Evolutionary conservation across 2,888 invertebrate genomes (phyloP).

Genomic region (Chloromyia formosa): DNA sequence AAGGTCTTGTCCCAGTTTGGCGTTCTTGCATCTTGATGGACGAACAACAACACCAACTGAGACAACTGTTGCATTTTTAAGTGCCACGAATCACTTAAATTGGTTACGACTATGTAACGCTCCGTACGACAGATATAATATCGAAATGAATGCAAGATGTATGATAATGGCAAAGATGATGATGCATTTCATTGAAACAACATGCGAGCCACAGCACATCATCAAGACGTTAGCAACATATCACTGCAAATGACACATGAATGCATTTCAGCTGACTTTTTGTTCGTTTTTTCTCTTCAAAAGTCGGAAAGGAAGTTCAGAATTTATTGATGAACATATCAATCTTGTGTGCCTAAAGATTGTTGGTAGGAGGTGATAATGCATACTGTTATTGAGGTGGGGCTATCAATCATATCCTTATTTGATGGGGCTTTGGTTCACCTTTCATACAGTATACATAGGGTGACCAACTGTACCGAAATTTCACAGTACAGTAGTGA

Average conservation of each 20-base stretch:
- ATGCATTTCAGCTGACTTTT: neutral
- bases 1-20: neutral
- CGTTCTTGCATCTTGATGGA: neutral
- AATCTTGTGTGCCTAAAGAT: too few species aligned
- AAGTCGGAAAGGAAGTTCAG: neutral
- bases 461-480: too few species aligned
- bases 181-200: slow-evolving; percentile 9
- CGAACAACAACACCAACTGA: slow-evolving; percentile 10
- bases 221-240: slow-evolving; percentile 28
- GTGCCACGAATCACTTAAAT: slow-evolving; percentile 35
- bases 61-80: slow-evolving; percentile 34
- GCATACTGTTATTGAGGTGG: too few species aligned
- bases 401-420: too few species aligned
- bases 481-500: too few species aligned
- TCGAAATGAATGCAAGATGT: neutral
- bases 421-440: too few species aligned
- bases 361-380: too few species aligned
- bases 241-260: slow-evolving; percentile 13
- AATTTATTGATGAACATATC: too few species aligned
- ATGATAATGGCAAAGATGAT: neutral
- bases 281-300: neutral
- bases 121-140: neutral
- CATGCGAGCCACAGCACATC: neutral
- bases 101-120: slow-evolving; percentile 20
- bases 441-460: too few species aligned